Evolutionary conservation across 2,888 invertebrate species (phyloP).

Genomic region (Minunthozetes semirufus): DNA sequence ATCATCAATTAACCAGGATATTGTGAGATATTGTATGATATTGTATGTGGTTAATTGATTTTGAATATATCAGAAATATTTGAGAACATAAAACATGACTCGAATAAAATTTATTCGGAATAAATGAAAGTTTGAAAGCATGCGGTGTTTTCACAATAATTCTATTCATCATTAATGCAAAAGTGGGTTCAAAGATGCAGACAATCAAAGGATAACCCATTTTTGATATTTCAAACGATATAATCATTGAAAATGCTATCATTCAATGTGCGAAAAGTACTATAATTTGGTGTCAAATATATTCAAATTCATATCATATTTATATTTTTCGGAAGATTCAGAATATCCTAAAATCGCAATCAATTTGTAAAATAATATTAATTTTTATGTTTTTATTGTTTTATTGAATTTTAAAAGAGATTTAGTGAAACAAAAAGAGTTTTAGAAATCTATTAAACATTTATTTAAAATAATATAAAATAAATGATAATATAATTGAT

Average conservation of each 20-base stretch:
- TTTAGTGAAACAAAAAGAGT: neutral
- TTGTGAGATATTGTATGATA: too few relatives aligned
- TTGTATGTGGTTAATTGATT: too few relatives aligned
- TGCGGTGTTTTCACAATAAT: too few relatives aligned
- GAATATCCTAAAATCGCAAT: neutral
- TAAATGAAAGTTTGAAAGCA: too few relatives aligned
- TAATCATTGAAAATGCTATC: neutral
- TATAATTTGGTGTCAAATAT: neutral
- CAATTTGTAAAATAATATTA: too few relatives aligned
- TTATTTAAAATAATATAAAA: neutral
- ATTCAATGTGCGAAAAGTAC: neutral
- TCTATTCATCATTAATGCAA: neutral
- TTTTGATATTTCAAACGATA: neutral
- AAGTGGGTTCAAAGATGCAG: neutral
- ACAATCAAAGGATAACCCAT: constrained; percentile 2
- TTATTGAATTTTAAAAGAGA: neutral
- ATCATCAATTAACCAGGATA: too few relatives aligned
- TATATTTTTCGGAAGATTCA: neutral
- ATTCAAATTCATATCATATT: neutral
- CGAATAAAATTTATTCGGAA: too few relatives aligned
- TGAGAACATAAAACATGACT: too few relatives aligned
- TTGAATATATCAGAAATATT: too few relatives aligned
- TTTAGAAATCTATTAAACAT: neutral
- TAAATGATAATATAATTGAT: neutral
- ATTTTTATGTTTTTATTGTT: neutral